A percentile compares a stretch with the other conserved stretches of the same genome.
Evolutionary conservation across 2,888 invertebrate species (phyloP).

Genomic region (Platycheirus rosarum): DNA sequence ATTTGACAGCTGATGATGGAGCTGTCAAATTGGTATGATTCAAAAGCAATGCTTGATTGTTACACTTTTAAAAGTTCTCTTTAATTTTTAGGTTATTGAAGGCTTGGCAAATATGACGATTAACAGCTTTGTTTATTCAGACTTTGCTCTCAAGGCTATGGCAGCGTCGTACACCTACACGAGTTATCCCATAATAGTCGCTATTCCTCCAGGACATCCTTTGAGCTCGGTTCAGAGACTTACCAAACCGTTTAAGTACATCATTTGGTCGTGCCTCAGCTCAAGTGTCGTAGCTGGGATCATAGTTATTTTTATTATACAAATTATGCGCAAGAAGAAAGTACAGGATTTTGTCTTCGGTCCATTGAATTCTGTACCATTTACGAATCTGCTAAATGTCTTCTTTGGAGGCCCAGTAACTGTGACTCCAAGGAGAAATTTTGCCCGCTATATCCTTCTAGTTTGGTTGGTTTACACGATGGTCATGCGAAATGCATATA

Average conservation of each 20-base stretch:
- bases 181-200: constrained; percentile 77
- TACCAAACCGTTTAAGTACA: constrained; percentile 77
- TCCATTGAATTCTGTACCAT: constrained; percentile 76
- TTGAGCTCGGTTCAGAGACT: constrained; percentile 78
- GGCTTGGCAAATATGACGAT: constrained; percentile 78
- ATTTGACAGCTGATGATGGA: constrained; percentile 78
- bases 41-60: no score
- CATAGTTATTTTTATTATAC: constrained; percentile 74
- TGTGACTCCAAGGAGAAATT: constrained; percentile 77
- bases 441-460: constrained; percentile 79
- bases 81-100: constrained; percentile 76
- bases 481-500: constrained; percentile 78
- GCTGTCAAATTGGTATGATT: constrained; percentile 77
- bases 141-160: constrained; percentile 75
- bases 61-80: no score
- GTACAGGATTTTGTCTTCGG: constrained; percentile 77
- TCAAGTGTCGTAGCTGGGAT: constrained; percentile 75
- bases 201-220: constrained; percentile 76
- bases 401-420: constrained; percentile 77
- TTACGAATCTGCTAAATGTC: constrained; percentile 76
- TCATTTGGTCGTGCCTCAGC: constrained; percentile 78
- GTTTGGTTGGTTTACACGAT: constrained; percentile 78
- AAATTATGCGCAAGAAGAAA: constrained; percentile 68
- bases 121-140: constrained; percentile 76
- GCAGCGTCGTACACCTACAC: constrained; percentile 77